Conservation (phyloP, 37 sponge, comb jelly and placozoan genomes). For the Haliclona indistincta region DNA sequence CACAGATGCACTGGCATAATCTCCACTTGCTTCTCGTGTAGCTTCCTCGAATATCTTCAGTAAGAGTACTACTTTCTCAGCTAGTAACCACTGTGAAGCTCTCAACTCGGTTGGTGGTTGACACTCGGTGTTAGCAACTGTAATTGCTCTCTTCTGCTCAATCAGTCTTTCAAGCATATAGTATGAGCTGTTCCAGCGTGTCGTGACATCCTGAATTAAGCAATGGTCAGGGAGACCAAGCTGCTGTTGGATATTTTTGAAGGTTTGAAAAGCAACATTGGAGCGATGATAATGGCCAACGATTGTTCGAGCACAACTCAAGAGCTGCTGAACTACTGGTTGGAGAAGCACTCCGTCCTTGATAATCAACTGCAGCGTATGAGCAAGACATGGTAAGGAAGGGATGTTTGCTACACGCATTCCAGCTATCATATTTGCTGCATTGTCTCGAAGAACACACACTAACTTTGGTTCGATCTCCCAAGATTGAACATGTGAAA, state of each 20-base stretch:
- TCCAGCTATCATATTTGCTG: conserved; percentile 36
- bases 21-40: conserved; percentile 15
- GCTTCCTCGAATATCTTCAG: conserved; percentile 14
- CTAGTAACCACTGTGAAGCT: conserved; percentile 1
- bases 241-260: conserved; percentile 8
- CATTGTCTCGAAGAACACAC: conserved; percentile 36
- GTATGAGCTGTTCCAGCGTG: conserved; percentile 8
- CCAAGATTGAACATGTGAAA: conserved; percentile 19
- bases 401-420: conserved; percentile 13
- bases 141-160: conserved; percentile 25
- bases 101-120: conserved; percentile 7
- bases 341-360: conserved; percentile 43
- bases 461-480: conserved; percentile 14
- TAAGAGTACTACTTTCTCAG: conserved; percentile 7
- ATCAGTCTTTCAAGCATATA: conserved; percentile 12
- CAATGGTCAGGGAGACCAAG: conserved; percentile 20
- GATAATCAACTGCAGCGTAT: conserved; percentile 38
- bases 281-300: conserved; percentile 48
- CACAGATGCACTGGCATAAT: conserved; percentile 12
- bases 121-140: conserved; percentile 7
- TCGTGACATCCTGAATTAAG: conserved; percentile 7
- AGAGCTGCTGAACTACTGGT: conserved; percentile 14
- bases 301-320: conserved; percentile 23
- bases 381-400: conserved; percentile 34
- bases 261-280: background rate